phyloP scores from a whole-genome alignment of 2,113 vertebrate genomes.

The Nibea albiflora region DNA sequence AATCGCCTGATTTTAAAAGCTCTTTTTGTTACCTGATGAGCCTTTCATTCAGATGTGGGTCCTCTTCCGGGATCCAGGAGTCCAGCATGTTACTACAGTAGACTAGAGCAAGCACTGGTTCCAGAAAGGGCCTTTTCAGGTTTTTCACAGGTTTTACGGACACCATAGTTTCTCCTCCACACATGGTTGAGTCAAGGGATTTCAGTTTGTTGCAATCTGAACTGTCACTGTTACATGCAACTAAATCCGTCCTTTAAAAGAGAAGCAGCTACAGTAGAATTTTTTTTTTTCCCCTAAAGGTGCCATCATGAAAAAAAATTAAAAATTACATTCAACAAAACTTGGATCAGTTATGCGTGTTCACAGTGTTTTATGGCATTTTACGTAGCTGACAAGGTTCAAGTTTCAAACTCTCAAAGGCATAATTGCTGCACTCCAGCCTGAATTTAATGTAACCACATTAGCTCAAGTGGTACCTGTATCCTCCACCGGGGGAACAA shows the following conservation, averaged over 20 bases:
- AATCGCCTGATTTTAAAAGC: too few relatives aligned
- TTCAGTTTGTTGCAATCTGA: too few relatives aligned
- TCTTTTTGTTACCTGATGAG: too few relatives aligned
- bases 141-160: too few relatives aligned
- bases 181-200: too few relatives aligned
- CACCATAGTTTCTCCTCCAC: too few relatives aligned
- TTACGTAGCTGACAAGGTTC: neutral
- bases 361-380: neutral
- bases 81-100: too few relatives aligned
- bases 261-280: neutral
- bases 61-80: too few relatives aligned
- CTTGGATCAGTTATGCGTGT: neutral
- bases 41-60: too few relatives aligned
- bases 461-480: constrained; percentile 31
- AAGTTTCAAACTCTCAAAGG: constrained; percentile 27
- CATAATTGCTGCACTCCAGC: constrained; percentile 22
- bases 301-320: neutral
- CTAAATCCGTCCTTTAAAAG: neutral
- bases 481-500: constrained; percentile 20
- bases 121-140: too few relatives aligned
- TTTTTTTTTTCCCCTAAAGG: neutral
- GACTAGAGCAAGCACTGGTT: too few relatives aligned
- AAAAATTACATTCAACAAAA: neutral
- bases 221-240: too few relatives aligned
- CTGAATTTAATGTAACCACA: constrained; percentile 33